phyloP scores from a whole-genome alignment of 2,113 vertebrate genomes.

The Panurus biarmicus region DNA sequence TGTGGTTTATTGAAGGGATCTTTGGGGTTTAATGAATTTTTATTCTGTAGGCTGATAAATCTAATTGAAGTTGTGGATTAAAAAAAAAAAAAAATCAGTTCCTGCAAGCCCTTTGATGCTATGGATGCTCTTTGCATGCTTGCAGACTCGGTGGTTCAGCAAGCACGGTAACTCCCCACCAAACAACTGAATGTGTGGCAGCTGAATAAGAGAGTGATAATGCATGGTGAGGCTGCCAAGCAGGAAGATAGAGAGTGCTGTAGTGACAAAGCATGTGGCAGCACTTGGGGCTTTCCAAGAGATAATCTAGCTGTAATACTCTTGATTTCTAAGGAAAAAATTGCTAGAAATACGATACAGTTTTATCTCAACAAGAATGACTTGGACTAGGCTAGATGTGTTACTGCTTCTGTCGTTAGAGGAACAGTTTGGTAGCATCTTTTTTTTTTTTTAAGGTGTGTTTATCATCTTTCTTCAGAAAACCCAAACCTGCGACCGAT shows the following conservation, averaged over 20 bases:
- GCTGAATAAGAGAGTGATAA: not conserved
- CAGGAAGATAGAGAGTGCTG: not conserved
- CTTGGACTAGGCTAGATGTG: not conserved
- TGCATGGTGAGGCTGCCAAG: conserved; percentile 16
- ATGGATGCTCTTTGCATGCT: not conserved
- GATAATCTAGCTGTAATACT: not conserved
- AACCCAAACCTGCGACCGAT: not conserved
- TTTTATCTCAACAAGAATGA: not conserved
- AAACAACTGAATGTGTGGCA: not conserved
- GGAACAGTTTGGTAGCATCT: not conserved
- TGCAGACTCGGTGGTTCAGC: not conserved
- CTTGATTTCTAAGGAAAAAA: not conserved
- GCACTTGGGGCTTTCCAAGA: not conserved
- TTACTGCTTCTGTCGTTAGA: not conserved
- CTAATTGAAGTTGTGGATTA: not conserved
- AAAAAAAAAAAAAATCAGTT: not conserved
- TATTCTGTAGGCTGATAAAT: not conserved
- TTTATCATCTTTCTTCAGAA: not conserved
- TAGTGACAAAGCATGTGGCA: conserved; percentile 10
- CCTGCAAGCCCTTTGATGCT: not conserved
- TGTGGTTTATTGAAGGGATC: not conserved
- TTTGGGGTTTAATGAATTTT: not conserved
- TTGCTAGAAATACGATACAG: not conserved
- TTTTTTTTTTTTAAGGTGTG: not conserved
- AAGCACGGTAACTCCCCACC: not conserved